Evolutionary conservation across 2,797 vertebrate genomes (phyloP).

Genomic region (Balearica regulorum): DNA sequence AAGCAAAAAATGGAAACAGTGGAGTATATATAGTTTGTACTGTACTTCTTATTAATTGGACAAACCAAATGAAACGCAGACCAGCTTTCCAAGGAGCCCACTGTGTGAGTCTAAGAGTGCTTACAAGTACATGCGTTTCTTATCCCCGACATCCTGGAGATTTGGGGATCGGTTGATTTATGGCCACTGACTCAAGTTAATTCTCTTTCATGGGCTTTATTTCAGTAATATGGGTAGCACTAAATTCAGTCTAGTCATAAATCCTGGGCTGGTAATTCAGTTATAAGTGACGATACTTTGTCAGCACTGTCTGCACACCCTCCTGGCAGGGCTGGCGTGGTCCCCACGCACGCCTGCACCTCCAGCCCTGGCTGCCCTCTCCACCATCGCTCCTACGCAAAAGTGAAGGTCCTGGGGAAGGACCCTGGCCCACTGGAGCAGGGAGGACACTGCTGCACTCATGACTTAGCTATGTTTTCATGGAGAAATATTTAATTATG

Average conservation of each 20-base stretch:
- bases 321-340: neutral
- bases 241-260: slow-evolving; percentile 1
- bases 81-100: neutral
- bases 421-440: accelerated
- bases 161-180: slow-evolving; percentile 19
- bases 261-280: neutral
- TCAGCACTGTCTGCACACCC: neutral
- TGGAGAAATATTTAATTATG: neutral
- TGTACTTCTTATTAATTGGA: neutral
- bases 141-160: neutral
- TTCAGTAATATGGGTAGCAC: neutral
- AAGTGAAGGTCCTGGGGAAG: neutral
- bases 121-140: neutral
- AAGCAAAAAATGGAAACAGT: neutral
- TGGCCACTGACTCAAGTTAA: neutral
- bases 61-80: neutral
- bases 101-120: neutral
- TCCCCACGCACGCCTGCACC: accelerated
- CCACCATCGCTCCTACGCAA: accelerated
- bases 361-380: neutral
- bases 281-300: neutral
- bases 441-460: neutral
- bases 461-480: neutral
- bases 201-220: slow-evolving; percentile 2
- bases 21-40: neutral